Evolutionary conservation across 2,888 invertebrate species (phyloP).

Genomic region (Agrochola macilenta): DNA sequence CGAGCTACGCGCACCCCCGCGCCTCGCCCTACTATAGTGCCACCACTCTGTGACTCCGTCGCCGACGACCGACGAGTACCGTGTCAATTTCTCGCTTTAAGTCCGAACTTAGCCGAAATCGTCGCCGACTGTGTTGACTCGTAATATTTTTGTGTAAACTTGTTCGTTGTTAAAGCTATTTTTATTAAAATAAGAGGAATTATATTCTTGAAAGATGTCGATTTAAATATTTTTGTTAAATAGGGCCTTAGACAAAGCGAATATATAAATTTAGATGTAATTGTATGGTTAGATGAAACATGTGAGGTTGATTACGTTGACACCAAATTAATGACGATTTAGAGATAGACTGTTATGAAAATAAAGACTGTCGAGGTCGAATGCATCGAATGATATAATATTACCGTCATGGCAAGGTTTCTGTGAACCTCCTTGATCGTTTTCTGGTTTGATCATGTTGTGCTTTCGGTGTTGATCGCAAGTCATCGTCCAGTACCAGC

Average conservation of each 20-base stretch:
- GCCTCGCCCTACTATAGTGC: slow-evolving; percentile 81
- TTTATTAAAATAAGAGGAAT: slow-evolving; percentile 87
- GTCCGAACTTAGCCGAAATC: slow-evolving; percentile 85
- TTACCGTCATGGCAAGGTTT: slow-evolving; percentile 78
- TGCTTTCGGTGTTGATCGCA: slow-evolving; percentile 89
- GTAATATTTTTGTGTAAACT: slow-evolving; percentile 88
- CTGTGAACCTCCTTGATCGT: slow-evolving; percentile 78
- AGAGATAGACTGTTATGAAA: slow-evolving; percentile 84
- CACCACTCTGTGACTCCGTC: slow-evolving; percentile 84
- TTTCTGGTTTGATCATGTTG: slow-evolving; percentile 85
- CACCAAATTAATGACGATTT: slow-evolving; percentile 81
- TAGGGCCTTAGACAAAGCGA: slow-evolving; percentile 86
- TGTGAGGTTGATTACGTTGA: slow-evolving; percentile 86
- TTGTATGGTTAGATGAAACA: slow-evolving; percentile 84
- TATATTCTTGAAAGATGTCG: slow-evolving; percentile 89
- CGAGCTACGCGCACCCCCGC: slow-evolving; percentile 72
- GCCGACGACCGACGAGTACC: slow-evolving; percentile 75
- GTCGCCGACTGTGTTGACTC: slow-evolving; percentile 86
- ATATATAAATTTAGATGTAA: slow-evolving; percentile 87
- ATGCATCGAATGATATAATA: slow-evolving; percentile 83
- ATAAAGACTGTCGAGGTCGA: slow-evolving; percentile 89
- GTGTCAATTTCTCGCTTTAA: slow-evolving; percentile 90
- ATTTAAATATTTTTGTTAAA: slow-evolving; percentile 89
- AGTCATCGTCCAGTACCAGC: slow-evolving; percentile 83
- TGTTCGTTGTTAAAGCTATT: slow-evolving; percentile 90